Base-by-base conservation (phyloP, 2,888 invertebrate genomes). In the Altica lythri region DNA sequence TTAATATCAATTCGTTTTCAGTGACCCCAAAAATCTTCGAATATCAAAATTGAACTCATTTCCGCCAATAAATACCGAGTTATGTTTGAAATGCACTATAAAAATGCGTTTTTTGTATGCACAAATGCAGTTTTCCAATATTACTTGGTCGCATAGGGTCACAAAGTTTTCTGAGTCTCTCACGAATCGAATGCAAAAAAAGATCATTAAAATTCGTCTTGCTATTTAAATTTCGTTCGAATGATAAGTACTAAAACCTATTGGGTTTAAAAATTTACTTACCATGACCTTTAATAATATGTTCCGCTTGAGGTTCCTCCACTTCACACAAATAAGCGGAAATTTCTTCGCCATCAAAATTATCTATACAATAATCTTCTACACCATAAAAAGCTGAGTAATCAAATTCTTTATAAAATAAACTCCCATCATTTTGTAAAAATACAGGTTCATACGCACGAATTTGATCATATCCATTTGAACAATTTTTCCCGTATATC, bases 281-380 rank as follows among this genome's bases (percentile, higher is more conserved):
- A 52, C 52, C 52, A 5, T 27, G 30, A 17, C 38, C 45, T 16
- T 52, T 47, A 16, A 47, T 17, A n/a, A 9, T 8, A 6, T 9
- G 10, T 13, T 13, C 14, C 10, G 9, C n/a, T 12, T 10, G 5
- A 4, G 17, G 29, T 9, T 6, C 9, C 19, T 40, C 32, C 9
- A n/a, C 5, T 16, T 49, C 49, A 14, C 58, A 58, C 10, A 52
- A 12, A 2, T 42, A 48, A 8, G 48, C 58, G 1, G 51, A 43
- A 35, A 27, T 43, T 8, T 17, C 19, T 8, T 17, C 19, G 0
- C 35, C 40, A 27, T 48, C 29, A 9, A 52, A 19, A 1, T 17
- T n/a, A 14, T 56, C 54, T 2, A 61, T 32, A 29, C 61, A 61
- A 29, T 59, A 61, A 17, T 37, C 13, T 17, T 55, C 47, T 13